phyloP scores from a whole-genome alignment of 2,113 vertebrate species.

The Synodontis membranacea region DNA sequence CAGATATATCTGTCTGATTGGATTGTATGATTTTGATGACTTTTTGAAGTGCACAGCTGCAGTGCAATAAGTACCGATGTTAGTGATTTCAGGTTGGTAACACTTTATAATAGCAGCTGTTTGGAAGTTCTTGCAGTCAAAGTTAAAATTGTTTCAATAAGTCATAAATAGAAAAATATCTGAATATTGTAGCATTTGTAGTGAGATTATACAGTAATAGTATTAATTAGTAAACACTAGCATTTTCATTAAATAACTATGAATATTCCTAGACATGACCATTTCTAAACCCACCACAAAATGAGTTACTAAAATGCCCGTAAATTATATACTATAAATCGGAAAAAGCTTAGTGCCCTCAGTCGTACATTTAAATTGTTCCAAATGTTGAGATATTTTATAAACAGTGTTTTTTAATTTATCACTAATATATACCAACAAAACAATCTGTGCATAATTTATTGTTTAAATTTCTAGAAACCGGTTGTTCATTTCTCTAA shows the following conservation, averaged over 20 bases:
- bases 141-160: background rate
- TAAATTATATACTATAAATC: no score
- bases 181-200: background rate
- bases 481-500: background rate
- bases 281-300: background rate
- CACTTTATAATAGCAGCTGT: slow-evolving; percentile 41
- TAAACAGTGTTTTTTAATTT: background rate
- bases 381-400: background rate
- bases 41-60: slow-evolving; percentile 38
- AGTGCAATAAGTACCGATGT: slow-evolving; percentile 4
- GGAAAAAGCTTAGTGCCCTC: no score
- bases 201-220: background rate
- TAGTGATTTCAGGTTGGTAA: slow-evolving; percentile 33
- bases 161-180: background rate
- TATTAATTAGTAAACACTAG: background rate
- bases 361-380: background rate
- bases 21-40: slow-evolving; percentile 87
- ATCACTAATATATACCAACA: background rate
- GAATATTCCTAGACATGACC: background rate
- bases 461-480: background rate
- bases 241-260: background rate
- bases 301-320: background rate
- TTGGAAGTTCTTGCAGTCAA: slow-evolving; percentile 17
- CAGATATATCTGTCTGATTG: slow-evolving; percentile 70
- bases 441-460: background rate